Base-by-base conservation (phyloP, 2,888 invertebrate species). In the Drosophila greeni region DNA sequence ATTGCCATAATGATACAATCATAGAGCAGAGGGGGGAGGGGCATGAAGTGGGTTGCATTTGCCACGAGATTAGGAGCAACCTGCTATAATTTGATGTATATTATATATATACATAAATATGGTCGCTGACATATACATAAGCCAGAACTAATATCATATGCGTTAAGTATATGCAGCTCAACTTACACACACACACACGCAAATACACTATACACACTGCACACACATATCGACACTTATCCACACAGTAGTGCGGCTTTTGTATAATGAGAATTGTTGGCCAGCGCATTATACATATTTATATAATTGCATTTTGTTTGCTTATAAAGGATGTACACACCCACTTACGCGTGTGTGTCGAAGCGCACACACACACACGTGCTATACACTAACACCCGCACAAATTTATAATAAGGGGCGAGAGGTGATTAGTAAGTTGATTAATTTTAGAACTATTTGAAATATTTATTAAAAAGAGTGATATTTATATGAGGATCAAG, bases 231-330 rank as follows among this genome's bases (percentile, higher is more conserved):
- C 29, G 23, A 39, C 58, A 39, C 56, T 51, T 58, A 34, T 39
- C 36, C 45, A 42, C 31, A 47, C 45, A 16, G 56, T 49, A 34
- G 64, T 51, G 49, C 45, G 57, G 45, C 47, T 23, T 64, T 56
- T 56, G 61, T 62, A 60, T 56, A 49, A 66, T 61, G 49, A 62
- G 51, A 62, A 62, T 56, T 31, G 61, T 51, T 61, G 61, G 49
- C 42, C 61, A 42, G 42, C 51, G 42, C n/a, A 51, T 51, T 51
- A 62, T 62, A 61, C 42, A 62, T 56, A 66, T 66, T 66, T 75
- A 64, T 66, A 75, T 77, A 70, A 73, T 67, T 70, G 61, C 54
- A 60, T 51, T 57, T 49, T 33, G 58, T 68, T 73, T 47, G 43
- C 42, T 26, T 31, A 33, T 36, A 57, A 57, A 61, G 62, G 61